Percentiles rank a stretch among this genome's conserved stretches.
These are phyloP conservation scores for Caenorhabditis inopinata DNA, from an alignment of 1,140 invertebrate species.

Conservation along the genomic window DNA sequence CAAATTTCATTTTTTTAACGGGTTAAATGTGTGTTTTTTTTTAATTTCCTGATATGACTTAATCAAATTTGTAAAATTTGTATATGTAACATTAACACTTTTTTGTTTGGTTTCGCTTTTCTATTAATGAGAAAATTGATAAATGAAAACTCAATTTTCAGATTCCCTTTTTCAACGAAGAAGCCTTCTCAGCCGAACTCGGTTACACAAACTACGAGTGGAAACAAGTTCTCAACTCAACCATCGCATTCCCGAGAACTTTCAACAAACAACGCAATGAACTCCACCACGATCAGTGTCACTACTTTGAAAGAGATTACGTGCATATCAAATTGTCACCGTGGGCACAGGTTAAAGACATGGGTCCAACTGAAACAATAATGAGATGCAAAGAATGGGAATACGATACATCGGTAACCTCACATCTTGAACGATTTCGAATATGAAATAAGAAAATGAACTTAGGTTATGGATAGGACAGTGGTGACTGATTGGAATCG, in stretches of 20 bases:
- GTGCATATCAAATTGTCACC: conserved; percentile 44
- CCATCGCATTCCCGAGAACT: conserved; percentile 60
- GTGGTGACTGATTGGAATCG: conserved; percentile 63
- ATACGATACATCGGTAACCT: conserved; percentile 46
- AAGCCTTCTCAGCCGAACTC: conserved; percentile 43
- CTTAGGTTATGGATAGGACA: conserved; percentile 59
- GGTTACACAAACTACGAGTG: conserved; percentile 53
- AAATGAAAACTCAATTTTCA: conserved; percentile 27
- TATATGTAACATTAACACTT: too few species aligned
- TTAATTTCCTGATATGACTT: too few species aligned
- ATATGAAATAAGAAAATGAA: background rate
- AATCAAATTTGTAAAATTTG: too few species aligned
- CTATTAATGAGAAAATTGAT: background rate
- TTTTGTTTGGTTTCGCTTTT: too few species aligned
- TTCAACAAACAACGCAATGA: conserved; percentile 50
- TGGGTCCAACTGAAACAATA: background rate
- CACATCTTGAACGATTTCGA: background rate
- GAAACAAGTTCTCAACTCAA: conserved; percentile 61
- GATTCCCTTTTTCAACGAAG: conserved; percentile 55
- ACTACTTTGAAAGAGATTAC: conserved; percentile 53
- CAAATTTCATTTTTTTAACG: too few species aligned
- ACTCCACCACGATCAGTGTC: conserved; percentile 58
- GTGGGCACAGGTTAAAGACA: conserved; percentile 17
- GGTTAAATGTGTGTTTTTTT: too few species aligned
- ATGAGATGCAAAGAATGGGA: conserved; percentile 53